Conservation (phyloP, 2,888 invertebrate genomes). For the Lycocerus yunnanus region DNA sequence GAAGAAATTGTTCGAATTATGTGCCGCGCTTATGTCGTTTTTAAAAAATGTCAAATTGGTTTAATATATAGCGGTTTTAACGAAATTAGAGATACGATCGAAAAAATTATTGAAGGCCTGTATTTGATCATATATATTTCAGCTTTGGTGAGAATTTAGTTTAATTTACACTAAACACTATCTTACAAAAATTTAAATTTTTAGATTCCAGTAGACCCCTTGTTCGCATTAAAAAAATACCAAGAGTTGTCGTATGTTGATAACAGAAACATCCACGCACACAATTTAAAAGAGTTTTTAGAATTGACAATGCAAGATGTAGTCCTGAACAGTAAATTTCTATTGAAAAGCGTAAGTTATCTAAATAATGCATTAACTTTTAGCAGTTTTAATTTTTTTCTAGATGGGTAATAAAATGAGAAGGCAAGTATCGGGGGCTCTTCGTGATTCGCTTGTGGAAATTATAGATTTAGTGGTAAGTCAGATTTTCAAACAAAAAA, state of each 20-base stretch:
- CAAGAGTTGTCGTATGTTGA: slow-evolving; percentile 72
- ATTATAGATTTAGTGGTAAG: not conserved
- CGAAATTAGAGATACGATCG: not conserved
- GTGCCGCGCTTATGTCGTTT: not conserved
- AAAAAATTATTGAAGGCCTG: not conserved
- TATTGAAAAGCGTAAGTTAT: not conserved
- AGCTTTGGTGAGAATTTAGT: not conserved
- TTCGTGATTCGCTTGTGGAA: not conserved
- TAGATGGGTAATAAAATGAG: not conserved
- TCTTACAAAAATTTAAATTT: not conserved
- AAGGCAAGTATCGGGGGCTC: not conserved
- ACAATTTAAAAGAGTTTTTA: slow-evolving; percentile 76
- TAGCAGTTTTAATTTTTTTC: not conserved
- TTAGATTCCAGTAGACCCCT: slow-evolving; percentile 80
- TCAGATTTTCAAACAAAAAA: not conserved
- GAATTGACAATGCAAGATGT: not conserved
- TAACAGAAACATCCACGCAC: slow-evolving; percentile 66
- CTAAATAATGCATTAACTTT: not conserved
- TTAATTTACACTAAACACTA: not conserved
- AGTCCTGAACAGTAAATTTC: not conserved
- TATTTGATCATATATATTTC: not conserved
- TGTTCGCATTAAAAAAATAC: slow-evolving; percentile 72
- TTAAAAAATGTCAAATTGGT: not conserved
- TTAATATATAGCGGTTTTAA: not conserved
- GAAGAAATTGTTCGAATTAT: not conserved